Evolutionary conservation across 2,888 invertebrate species (phyloP), one percentile per base, ranked within the genome.

Genomic region (Stegophylla sp.): DNA sequence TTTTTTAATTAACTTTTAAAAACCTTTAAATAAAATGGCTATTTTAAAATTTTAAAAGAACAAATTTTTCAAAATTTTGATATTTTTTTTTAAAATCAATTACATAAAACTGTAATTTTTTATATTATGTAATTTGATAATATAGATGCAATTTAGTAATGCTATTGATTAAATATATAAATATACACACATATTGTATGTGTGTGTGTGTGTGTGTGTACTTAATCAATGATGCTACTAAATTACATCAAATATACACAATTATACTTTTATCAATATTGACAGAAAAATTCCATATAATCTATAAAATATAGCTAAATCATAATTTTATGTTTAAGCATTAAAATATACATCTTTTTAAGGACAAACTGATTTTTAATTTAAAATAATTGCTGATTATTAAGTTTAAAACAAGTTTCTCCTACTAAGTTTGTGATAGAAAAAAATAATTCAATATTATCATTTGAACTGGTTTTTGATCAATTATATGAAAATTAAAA

Each of bases 241-340:
- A 48, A 34, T 69, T 69, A 34, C 13, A 48, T 69, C 15, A 17
- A n/a, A 12, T 10, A 28, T n/a, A 12, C 3, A 48, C 28, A 4
- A 51, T 51, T n/a, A 69, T 71, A 34, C 51, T 56, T n/a, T 41
- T 71, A 56, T 34, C 20, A 17, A 45, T 43, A 26, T 73, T n/a
- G 26, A 61, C 28, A 13, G 34, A 69, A 67, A 69, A 69, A 69
- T 51, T 34, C 51, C n/a, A n/a, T 5, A 28, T 10, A 51, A n/a
- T n/a, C n/a, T 9, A 20, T 15, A 51, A 1, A n/a, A 73, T 34
- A 17, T 26, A 73, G 34, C 7, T 73, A 28, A 73, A 45, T 73
- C 43, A 59, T n/a, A 26, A 23, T 17, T 43, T 15, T 26, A 26
- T 15, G 5, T 3, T 28, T 13, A 56, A 53, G 15, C 53, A 34